Percentiles rank a stretch among this genome's conserved stretches.
Conservation (phyloP, 2,797 vertebrate genomes). For the Anableps anableps region DNA sequence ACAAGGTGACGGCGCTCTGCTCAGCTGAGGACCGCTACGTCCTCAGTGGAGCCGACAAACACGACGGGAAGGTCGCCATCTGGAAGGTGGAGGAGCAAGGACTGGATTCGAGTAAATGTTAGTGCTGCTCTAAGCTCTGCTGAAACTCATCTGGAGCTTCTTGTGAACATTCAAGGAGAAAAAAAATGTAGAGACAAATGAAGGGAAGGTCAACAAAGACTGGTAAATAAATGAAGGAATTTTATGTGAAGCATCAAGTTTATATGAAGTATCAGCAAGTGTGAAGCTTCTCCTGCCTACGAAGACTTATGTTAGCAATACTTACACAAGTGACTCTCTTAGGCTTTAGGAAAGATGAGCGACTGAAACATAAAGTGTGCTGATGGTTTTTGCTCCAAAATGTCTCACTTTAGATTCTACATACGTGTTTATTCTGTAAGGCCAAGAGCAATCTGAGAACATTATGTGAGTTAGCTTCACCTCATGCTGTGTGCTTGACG, state of each 20-base stretch:
- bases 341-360: constrained; percentile 22
- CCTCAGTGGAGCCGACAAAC: constrained; percentile 89
- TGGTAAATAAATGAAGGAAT: constrained; percentile 31
- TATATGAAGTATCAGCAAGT: constrained; percentile 29
- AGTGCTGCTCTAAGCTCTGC: background rate
- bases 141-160: background rate
- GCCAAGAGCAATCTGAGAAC: constrained; percentile 24
- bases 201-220: constrained; percentile 10
- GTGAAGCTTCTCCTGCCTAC: constrained; percentile 13
- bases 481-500: constrained; percentile 30
- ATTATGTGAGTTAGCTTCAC: constrained; percentile 34
- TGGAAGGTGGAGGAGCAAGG: constrained; percentile 90
- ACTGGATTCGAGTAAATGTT: background rate
- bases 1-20: constrained; percentile 86
- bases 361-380: constrained; percentile 26
- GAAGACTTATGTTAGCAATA: constrained; percentile 6
- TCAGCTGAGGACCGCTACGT: constrained; percentile 93
- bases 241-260: constrained; percentile 30
- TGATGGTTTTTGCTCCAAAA: constrained; percentile 15
- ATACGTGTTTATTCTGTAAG: background rate
- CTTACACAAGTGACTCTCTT: constrained; percentile 10
- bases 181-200: background rate
- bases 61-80: constrained; percentile 95
- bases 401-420: constrained; percentile 10
- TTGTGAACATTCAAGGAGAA: background rate